phyloP scores from a whole-genome alignment of 53 echinoderm and acorn worm species.

The Glandiceps talaboti region DNA sequence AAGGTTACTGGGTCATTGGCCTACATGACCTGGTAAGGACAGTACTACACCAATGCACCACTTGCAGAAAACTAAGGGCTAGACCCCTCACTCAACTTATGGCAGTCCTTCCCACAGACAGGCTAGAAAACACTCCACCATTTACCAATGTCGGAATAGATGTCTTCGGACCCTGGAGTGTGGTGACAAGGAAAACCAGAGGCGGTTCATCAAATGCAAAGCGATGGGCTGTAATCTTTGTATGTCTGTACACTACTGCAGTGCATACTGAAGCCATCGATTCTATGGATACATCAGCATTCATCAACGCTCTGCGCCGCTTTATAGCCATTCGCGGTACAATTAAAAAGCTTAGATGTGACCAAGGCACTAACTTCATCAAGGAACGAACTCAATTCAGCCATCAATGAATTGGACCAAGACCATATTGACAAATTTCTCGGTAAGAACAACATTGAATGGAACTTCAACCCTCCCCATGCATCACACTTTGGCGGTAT shows the following conservation, averaged over 20 bases:
- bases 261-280: constrained; percentile 27
- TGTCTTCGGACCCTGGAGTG: constrained; percentile 20
- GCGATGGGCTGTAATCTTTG: constrained; percentile 28
- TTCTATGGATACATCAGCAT: constrained; percentile 19
- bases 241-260: constrained; percentile 24
- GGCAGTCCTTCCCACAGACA: constrained; percentile 30
- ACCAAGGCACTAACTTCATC: constrained; percentile 41
- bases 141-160: constrained; percentile 17
- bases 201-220: constrained; percentile 13
- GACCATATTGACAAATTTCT: constrained; percentile 19
- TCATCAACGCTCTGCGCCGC: constrained; percentile 35
- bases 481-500: too few relatives aligned
- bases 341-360: constrained; percentile 24
- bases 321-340: constrained; percentile 28
- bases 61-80: constrained; percentile 9
- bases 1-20: constrained; percentile 20
- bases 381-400: constrained; percentile 21
- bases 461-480: not conserved
- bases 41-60: constrained; percentile 6
- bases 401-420: constrained; percentile 18
- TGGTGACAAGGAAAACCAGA: constrained; percentile 15
- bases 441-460: not conserved
- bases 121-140: constrained; percentile 17
- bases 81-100: constrained; percentile 15
- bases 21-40: constrained; percentile 17